Percentiles rank a stretch among this genome's conserved stretches.
phyloP scores from a whole-genome alignment of 2,888 invertebrate species.

The Pyralis farinalis region DNA sequence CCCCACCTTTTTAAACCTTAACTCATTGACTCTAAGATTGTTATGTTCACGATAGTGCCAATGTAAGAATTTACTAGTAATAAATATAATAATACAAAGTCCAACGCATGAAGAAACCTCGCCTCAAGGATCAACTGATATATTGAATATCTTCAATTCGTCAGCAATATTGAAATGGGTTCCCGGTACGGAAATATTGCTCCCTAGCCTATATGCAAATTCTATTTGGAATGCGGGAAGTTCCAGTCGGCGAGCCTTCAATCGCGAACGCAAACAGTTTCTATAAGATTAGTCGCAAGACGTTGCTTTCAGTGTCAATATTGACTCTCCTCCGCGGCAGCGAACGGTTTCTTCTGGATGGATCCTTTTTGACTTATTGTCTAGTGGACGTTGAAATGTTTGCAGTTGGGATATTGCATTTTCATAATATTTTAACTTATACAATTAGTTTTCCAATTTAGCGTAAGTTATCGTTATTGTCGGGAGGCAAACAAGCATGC shows the following conservation, averaged over 20 bases:
- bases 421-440: constrained; percentile 18
- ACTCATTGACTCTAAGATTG: no score
- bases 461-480: no score
- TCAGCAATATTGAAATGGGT: constrained; percentile 70
- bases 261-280: constrained; percentile 71
- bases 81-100: no score
- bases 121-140: constrained; percentile 23
- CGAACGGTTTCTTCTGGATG: constrained; percentile 3
- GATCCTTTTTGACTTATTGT: constrained; percentile 34
- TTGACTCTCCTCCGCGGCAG: constrained; percentile 44
- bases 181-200: constrained; percentile 68
- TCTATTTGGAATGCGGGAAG: constrained; percentile 68
- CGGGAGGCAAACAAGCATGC: no score
- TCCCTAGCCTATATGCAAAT: constrained; percentile 71
- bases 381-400: constrained; percentile 45
- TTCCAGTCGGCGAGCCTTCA: constrained; percentile 61
- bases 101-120: not conserved
- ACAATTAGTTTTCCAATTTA: no score
- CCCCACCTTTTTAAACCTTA: no score
- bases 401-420: constrained; percentile 46
- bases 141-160: constrained; percentile 48
- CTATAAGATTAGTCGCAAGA: constrained; percentile 74
- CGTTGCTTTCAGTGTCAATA: constrained; percentile 65
- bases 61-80: no score
- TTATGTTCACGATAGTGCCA: no score